Base-by-base conservation (phyloP, 2,113 vertebrate species). In the Garra rufa region DNA sequence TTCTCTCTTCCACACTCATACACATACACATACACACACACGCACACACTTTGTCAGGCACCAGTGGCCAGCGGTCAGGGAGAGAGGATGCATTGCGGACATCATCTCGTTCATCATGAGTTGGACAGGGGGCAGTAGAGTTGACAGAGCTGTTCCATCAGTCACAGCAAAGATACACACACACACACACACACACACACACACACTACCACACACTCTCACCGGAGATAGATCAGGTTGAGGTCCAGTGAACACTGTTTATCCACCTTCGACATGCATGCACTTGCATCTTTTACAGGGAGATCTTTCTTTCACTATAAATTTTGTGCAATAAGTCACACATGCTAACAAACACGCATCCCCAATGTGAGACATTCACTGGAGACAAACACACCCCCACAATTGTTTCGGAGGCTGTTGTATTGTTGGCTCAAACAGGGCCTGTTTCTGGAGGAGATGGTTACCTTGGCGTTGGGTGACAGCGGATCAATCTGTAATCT, bases 101-200 rank as follows among this genome's bases (percentile, higher is more conserved):
- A 82, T 82, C 76, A 86, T 82, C 52, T 77, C 80, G 38, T 86
- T 82, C 80, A 82, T 86, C 80, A 86, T 57, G 73, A 65, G 61
- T 24, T 69, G 61, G 79, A 82, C 85, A 82, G 74, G 14, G 85
- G 73, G 80, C 80, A 86, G 73, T 71, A 75, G 84, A 85, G 84
- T 75, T 80, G 84, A 85, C 84, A 75, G 78, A 85, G 79, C 43
- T 80, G 43, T 81, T 85, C 84, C 63, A 84, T 78, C 83, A 84
- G 83, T 78, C 83, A 77, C 74, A 70, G 55, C 74, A 77, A 57
- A 41, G 28, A 28, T 48, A 52, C 74, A 84, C 43, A 76, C 74
- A 28, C 38, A 74, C 52, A 63, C n/a, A 84, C 30, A 38, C 75
- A 34, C 57, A 65, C 59, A 55, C 61, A 52, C 48, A 75, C 63